These are phyloP conservation scores for Pipistrellus pipistrellus DNA, from an alignment of 2,797 vertebrate species.

Conservation along the genomic window DNA sequence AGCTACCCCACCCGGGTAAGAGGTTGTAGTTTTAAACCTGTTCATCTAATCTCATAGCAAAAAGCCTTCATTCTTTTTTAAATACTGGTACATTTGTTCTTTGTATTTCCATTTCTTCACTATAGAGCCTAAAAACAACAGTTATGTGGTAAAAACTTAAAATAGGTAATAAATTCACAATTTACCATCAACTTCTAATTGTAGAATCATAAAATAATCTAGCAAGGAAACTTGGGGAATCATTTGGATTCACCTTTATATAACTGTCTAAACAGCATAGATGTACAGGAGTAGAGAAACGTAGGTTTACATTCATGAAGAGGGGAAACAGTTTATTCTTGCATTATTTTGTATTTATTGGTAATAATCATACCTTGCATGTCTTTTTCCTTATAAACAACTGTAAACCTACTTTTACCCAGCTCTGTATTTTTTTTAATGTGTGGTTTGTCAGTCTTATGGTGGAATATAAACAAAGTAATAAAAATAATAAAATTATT, in stretches of 20 bases:
- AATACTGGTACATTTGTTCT: background rate
- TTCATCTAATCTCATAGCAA: background rate
- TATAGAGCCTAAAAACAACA: background rate
- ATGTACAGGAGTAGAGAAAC: background rate
- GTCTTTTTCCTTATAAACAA: background rate
- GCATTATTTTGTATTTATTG: background rate
- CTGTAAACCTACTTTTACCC: background rate
- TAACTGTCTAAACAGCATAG: background rate
- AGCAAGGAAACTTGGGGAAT: slow-evolving; percentile 37
- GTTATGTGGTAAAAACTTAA: slow-evolving; percentile 54
- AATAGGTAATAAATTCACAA: slow-evolving; percentile 21
- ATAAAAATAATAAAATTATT: slow-evolving; percentile 47
- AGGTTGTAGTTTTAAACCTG: slow-evolving; percentile 36
- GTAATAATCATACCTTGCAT: background rate
- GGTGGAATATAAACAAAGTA: slow-evolving; percentile 32
- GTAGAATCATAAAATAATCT: background rate
- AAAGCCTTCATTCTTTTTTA: slow-evolving; percentile 4
- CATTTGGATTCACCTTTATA: background rate
- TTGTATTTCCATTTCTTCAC: slow-evolving; percentile 28
- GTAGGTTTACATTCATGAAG: background rate
- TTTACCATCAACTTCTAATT: slow-evolving; percentile 34
- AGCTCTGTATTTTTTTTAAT: background rate
- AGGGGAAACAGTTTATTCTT: background rate
- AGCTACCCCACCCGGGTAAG: background rate
- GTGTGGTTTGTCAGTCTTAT: background rate